phyloP scores from a whole-genome alignment of 2,113 vertebrate species.

The Lichenostomus cassidix region DNA sequence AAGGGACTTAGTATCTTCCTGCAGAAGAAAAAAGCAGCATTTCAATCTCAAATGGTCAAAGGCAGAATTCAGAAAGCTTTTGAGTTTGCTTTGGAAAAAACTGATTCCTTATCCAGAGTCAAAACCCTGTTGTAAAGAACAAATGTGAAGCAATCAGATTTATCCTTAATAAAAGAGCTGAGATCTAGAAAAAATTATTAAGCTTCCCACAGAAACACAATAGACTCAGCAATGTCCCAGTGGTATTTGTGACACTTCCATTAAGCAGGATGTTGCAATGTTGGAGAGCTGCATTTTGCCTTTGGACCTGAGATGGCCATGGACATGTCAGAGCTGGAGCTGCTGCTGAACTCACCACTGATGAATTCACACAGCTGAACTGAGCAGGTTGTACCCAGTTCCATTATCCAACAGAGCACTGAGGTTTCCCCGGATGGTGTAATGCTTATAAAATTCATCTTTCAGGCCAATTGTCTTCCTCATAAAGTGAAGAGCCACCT shows the following conservation, averaged over 20 bases:
- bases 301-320: not conserved
- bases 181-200: not conserved
- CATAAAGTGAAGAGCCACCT: constrained; percentile 94
- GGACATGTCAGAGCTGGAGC: not conserved
- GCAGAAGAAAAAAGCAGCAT: constrained; percentile 39
- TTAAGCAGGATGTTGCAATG: not conserved
- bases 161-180: not conserved
- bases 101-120: not conserved
- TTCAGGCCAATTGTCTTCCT: constrained; percentile 93
- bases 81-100: not conserved
- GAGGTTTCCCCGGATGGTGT: constrained; percentile 94
- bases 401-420: constrained; percentile 94
- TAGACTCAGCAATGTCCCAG: not conserved
- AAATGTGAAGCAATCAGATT: not conserved
- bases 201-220: not conserved
- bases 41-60: constrained; percentile 23
- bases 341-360: constrained; percentile 81
- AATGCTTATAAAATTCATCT: constrained; percentile 96
- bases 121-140: not conserved
- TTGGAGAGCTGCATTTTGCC: not conserved
- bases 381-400: constrained; percentile 94
- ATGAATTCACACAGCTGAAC: constrained; percentile 97
- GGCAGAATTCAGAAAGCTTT: not conserved
- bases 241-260: not conserved
- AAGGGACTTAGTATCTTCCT: constrained; percentile 98